Evolutionary conservation across 1,140 invertebrate species (phyloP), one percentile per base, ranked within the genome.

Genomic region (Bombus confusus): DNA sequence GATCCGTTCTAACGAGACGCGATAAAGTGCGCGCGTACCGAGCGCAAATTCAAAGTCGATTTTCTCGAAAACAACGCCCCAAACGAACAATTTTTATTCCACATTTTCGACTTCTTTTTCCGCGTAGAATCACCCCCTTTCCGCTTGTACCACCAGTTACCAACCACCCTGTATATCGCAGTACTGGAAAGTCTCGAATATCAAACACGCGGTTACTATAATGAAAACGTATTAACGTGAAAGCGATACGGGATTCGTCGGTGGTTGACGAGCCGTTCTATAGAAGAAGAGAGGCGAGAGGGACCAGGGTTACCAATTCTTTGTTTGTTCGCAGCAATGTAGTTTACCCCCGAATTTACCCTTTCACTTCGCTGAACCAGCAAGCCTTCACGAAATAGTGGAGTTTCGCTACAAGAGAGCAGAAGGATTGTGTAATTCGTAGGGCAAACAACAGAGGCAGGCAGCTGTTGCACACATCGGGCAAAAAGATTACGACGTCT

Each of bases 361-460:
- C 43, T 64, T 28, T 64, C 41, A 15, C 52, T 59, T 41, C 15
- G 57, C 37, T 22, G 52, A 25, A 25, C 31, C 25, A 6, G 83
- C 37, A 79, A 71, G 80, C 68, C 76, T 72, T 34, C 78, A 41
- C 22, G 52, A 80, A 80, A 74, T 34, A 41, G 52, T 57, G 34
- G 77, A 68, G 69, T 80, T 80, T 73, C 31, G 47, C 66, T 74
- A 9, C 52, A 22, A 85, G 68, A 52, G 59, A 39, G 83, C 8
- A 71, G 57, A 80, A 85, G 83, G 83, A 79, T 85, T 62, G 77
- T 74, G 83, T 85, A 85, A 85, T 85, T 85, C 83, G 83, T 57
- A 74, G 22, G 34, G 71, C 83, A 85, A 85, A 85, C 62, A 81
- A 37, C 52, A 6, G n/a, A 9, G 2, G 25, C 47, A 47, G 83